Base-by-base conservation (phyloP, 2,797 vertebrate species). In the Acrossocheilus fasciatus region DNA sequence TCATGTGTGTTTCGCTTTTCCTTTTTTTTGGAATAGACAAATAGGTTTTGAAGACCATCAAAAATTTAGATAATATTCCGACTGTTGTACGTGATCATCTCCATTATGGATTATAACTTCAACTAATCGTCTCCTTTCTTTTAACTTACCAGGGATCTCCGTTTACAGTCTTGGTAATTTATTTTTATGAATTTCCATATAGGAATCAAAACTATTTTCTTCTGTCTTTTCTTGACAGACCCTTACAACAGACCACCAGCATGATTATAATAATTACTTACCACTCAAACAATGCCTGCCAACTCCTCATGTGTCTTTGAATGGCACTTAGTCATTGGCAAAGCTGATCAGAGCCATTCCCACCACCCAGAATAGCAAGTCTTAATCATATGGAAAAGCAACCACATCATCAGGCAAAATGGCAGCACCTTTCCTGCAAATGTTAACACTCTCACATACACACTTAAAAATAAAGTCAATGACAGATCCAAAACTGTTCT, bases 301-400 rank as follows among this genome's bases (percentile, higher is more conserved):
- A 86, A 88, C 34, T 77, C 30, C 41, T 81, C 78, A 59, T 68
- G 85, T 83, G 74, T 74, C 66, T 84, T 83, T 74, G 83, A 78
- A 84, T 83, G 79, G 81, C 72, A 78, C 77, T 90, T 84, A 87
- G 75, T 81, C 81, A 50, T 52, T 87, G 83, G 68, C 86, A 87
- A 85, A 73, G 43, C 64, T 75, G 47, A 59, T 81, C 45, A 73
- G 18, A 82, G 41, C 26, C 64, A 57, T 73, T 73, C 68, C 79
- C 74, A 57, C 78, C 59, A 41, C 68, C 64, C 54, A 86, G 83
- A 85, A 78, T 79, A 66, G 36, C 84, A 83, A 18, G 34, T 66
- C 39, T 18, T 66, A 80, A 85, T 87, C 54, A 83, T 70, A 89
- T 36, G 23, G 39, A 47, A 84, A 77, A 69, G 10, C 73, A 77